Percentiles rank a stretch among this genome's conserved stretches.
Conservation (phyloP, 2,797 vertebrate species). For the Lepus oiostolus region DNA sequence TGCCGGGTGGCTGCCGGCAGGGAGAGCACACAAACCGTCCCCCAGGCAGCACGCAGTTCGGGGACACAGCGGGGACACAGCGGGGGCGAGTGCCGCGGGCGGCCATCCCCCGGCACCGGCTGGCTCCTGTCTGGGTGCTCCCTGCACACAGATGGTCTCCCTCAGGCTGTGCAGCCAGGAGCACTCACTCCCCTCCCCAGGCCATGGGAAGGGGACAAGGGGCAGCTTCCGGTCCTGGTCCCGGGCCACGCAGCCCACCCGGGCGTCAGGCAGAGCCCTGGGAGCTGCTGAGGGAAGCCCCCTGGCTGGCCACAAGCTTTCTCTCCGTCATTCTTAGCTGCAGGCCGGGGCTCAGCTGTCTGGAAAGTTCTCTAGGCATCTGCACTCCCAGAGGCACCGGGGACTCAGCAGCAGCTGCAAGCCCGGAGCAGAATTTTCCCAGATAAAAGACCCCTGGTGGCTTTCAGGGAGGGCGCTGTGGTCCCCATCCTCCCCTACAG, state of each 20-base stretch:
- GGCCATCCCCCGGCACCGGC: too few relatives aligned
- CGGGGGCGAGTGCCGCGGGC: too few relatives aligned
- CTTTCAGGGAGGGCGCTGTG: fast-evolving
- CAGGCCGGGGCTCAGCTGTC: not conserved
- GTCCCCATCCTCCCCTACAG: not conserved
- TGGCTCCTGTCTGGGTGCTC: not conserved
- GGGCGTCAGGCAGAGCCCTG: not conserved
- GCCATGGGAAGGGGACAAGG: too few relatives aligned
- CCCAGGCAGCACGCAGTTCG: too few relatives aligned
- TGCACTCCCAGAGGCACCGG: not conserved
- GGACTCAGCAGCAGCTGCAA: not conserved
- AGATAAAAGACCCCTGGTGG: not conserved
- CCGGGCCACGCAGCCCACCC: fast-evolving
- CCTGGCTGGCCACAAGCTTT: not conserved
- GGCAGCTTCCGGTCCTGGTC: too few relatives aligned
- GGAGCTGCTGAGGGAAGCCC: not conserved
- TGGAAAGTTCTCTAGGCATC: not conserved
- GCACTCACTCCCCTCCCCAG: fast-evolving
- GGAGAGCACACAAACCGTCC: fast-evolving
- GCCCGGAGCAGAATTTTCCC: not conserved
- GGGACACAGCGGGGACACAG: too few relatives aligned
- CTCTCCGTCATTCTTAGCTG: not conserved
- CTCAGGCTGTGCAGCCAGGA: not conserved
- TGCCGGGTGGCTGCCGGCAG: not conserved
- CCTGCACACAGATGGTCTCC: not conserved